These are phyloP conservation scores for Myotis findleyi DNA, from an alignment of 2,797 vertebrate species.

Conservation along the genomic window DNA sequence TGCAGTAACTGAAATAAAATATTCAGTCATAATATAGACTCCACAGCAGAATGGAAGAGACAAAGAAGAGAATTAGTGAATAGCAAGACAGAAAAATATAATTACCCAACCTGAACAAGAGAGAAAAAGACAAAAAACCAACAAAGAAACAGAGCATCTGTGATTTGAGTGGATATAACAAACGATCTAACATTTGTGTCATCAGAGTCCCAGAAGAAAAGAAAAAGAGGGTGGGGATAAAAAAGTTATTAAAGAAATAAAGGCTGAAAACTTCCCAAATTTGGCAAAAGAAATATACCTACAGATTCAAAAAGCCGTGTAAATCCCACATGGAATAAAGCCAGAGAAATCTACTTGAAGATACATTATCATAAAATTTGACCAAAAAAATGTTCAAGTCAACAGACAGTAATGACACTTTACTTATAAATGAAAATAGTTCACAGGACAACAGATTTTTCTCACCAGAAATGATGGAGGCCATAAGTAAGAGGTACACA, in stretches of 20 bases:
- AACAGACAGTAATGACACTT: slow-evolving; percentile 15
- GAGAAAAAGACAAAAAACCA: background rate
- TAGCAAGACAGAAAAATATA: background rate
- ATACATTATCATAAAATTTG: background rate
- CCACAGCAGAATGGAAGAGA: background rate
- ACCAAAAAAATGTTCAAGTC: slow-evolving; percentile 14
- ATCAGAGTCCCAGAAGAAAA: background rate
- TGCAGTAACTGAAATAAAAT: slow-evolving; percentile 35
- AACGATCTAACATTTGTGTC: background rate
- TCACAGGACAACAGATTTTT: slow-evolving; percentile 7
- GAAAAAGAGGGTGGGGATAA: background rate
- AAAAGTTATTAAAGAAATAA: slow-evolving; percentile 22
- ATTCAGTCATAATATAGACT: background rate
- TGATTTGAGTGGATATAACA: background rate
- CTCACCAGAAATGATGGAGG: background rate
- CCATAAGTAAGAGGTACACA: background rate
- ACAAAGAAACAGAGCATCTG: background rate
- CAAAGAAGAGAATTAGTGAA: background rate
- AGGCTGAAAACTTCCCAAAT: background rate
- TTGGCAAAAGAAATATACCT: slow-evolving; percentile 1
- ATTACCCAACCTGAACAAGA: background rate
- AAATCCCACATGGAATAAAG: background rate
- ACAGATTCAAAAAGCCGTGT: background rate
- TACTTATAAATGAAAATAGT: background rate
- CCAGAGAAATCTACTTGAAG: background rate